These are phyloP conservation scores for Paracyclopina nana DNA, from an alignment of 1,140 invertebrate genomes.

Conservation along the genomic window DNA sequence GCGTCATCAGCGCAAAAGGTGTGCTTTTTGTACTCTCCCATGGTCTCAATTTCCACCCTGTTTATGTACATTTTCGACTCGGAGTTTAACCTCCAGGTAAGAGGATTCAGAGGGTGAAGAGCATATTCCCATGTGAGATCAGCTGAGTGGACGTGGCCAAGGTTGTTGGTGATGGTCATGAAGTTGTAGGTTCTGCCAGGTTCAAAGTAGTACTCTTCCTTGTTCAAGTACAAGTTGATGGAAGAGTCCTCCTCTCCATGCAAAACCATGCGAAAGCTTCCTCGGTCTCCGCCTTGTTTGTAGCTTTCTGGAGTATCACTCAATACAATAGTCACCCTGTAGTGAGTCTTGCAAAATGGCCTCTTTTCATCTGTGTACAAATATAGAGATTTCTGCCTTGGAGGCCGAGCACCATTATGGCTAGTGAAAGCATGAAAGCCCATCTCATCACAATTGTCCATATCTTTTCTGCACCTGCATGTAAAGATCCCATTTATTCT, in stretches of 20 bases:
- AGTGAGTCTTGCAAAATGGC: not conserved
- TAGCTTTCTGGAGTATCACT: conserved; percentile 2
- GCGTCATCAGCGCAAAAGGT: conserved; percentile 20
- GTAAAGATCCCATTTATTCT: conserved; percentile 13
- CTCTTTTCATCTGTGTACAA: not conserved
- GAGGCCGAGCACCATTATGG: conserved; percentile 38
- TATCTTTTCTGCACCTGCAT: conserved; percentile 24
- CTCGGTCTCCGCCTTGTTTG: not conserved
- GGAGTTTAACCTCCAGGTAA: conserved; percentile 54
- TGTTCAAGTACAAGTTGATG: conserved; percentile 19
- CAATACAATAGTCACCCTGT: conserved; percentile 14
- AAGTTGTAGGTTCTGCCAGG: conserved; percentile 46
- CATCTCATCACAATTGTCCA: conserved; percentile 13
- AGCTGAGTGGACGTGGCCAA: conserved; percentile 39
- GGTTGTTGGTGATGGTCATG: conserved; percentile 40
- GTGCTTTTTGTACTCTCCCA: conserved; percentile 7
- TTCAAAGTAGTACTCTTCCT: conserved; percentile 36
- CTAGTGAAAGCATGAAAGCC: conserved; percentile 30
- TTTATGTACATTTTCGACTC: conserved; percentile 30
- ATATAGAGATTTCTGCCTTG: conserved; percentile 14
- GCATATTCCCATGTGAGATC: conserved; percentile 54
- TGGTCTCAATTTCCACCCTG: conserved; percentile 9
- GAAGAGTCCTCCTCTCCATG: not conserved
- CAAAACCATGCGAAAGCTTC: not conserved
- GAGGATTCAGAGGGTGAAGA: conserved; percentile 50